Evolutionary conservation across 2,113 vertebrate genomes (phyloP), one percentile per base, ranked within the genome.

Genomic region (Thymallus thymallus): DNA sequence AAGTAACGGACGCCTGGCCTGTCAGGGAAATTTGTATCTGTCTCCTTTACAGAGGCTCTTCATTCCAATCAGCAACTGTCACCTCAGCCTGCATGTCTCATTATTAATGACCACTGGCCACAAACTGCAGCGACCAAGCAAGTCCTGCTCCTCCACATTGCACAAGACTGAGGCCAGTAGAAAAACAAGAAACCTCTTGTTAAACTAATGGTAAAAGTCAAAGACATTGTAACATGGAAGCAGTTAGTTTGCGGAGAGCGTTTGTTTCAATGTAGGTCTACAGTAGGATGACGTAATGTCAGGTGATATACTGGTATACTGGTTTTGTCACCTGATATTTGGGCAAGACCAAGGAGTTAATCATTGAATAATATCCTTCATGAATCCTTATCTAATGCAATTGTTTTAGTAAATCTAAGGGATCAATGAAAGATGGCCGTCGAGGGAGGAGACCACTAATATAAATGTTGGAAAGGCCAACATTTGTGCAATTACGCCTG

Each of bases 61-160:
- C 76, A 55, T 77, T 84, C 75, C 90, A 80, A 83, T 85, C 80
- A 75, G 85, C 75, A 76, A 85, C 76, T 77, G 77, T 84, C 86
- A 81, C 82, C 77, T 77, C 10, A 67, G n/a, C 71, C 77, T 63
- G 80, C 71, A 12, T 29, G 29, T 66, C 69, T 18, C 45, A 73
- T 89, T 90, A 88, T 92, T 91, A 90, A 90, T 91, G 86, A 87
- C 74, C 80, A 84, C 76, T 75, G 80, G 84, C 77, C 85, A 84
- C 82, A 87, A 88, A 85, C 74, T 78, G 82, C 48, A 51, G 48
- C 16, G 14, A 51, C 12, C 6, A 69, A 55, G 62, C 83, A 77
- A 77, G 74, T 84, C 68, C 78, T 62, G 48, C 81, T 80, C 82
- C 76, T 24, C 26, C 80, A 76, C 85, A 69, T 80, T 80, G 26